Evolutionary conservation across 2,113 vertebrate genomes (phyloP), one percentile per base, ranked within the genome.

Genomic region (Phalacrocorax aristotelis): DNA sequence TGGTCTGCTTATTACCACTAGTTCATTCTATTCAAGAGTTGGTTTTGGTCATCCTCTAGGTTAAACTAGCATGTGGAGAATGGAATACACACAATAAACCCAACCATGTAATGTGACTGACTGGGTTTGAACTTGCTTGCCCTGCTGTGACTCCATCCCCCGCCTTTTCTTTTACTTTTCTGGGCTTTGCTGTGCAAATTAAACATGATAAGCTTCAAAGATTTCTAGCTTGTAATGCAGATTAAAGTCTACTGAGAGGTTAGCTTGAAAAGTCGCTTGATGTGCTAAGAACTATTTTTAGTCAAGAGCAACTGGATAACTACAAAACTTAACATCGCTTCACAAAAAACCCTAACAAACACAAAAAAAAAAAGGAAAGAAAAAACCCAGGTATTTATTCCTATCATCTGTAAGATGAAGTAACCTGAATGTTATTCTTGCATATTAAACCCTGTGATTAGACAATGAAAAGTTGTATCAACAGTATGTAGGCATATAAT

Each of bases 61-160:
- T 97, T 83, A 96, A 94, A 72, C 83, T 98, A 95, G 89, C 89
- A 81, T 94, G 91, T 95, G 90, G 90, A 95, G 90, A 98, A 58
- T 52, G 25, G 64, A 97, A 97, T 97, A 34, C 40, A 65, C 69
- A 81, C 83, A 80, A 79, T 94, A 97, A 95, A 97, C 78, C 38
- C 69, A 86, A 61, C 19, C 68, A 84, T 87, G 94, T 96, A 97
- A 96, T 90, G 70, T 95, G 76, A 83, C 74, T 90, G 66, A 40
- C 66, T 95, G 62, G 40, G 87, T 96, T 96, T 94, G 93, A 95
- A 54, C 92, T 91, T 95, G 29, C 36, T 92, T 95, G 77, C n/a
- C 81, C 23, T 96, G 68, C 71, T 97, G 74, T 93, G 88, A 81
- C 72, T 89, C 79, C 22, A 38, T 64, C 6, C 25, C 51, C 21